These are phyloP conservation scores for Drosophila seclusa DNA, from an alignment of 2,888 invertebrate species.

Conservation along the genomic window DNA sequence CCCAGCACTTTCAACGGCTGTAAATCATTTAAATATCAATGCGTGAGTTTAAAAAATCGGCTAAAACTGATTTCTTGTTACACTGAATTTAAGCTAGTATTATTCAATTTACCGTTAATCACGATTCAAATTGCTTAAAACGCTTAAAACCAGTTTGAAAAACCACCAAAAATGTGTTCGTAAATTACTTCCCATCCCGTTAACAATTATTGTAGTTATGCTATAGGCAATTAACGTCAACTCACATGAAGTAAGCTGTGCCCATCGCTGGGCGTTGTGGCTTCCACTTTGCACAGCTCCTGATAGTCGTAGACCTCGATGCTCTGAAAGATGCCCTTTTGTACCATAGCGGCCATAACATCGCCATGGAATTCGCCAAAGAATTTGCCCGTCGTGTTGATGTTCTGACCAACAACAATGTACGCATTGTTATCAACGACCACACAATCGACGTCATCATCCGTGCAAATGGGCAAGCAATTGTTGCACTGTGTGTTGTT, in stretches of 20 bases:
- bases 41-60: no score
- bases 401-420: constrained; percentile 88
- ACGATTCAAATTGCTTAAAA: neutral
- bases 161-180: neutral
- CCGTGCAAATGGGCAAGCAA: constrained; percentile 87
- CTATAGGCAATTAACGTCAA: neutral
- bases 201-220: neutral
- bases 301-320: constrained; percentile 94
- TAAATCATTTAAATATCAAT: constrained; percentile 21
- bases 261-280: constrained; percentile 80
- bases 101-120: neutral
- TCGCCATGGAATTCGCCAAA: constrained; percentile 91
- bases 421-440: constrained; percentile 97
- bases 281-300: constrained; percentile 88
- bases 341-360: constrained; percentile 91
- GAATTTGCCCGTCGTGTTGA: constrained; percentile 91
- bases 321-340: constrained; percentile 89
- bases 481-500: constrained; percentile 84
- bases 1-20: constrained; percentile 85
- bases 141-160: no score
- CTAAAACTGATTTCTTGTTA: neutral
- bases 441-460: constrained; percentile 91
- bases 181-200: neutral
- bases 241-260: constrained; percentile 78
- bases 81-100: neutral